These are phyloP conservation scores for Cephus runcator DNA, from an alignment of 2,888 invertebrate species.

Conservation along the genomic window DNA sequence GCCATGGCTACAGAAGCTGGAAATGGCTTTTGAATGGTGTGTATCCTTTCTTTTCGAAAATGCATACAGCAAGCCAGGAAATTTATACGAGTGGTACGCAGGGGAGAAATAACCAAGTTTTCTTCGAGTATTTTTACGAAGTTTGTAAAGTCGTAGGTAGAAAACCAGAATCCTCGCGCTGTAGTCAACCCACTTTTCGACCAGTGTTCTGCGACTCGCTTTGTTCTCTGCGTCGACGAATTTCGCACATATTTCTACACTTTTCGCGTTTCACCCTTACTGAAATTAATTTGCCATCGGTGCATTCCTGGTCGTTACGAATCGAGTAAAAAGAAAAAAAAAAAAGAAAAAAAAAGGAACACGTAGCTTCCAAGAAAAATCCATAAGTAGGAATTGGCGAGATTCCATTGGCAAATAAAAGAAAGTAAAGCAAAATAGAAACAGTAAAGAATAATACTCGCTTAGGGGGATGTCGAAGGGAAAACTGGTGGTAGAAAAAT, in stretches of 20 bases:
- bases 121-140: background rate
- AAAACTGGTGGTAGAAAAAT: background rate
- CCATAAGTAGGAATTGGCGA: background rate
- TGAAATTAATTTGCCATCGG: background rate
- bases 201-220: background rate
- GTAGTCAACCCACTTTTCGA: background rate
- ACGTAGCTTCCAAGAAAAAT: background rate
- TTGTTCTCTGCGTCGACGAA: background rate
- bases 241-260: background rate
- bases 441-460: background rate
- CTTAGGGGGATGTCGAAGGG: background rate
- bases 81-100: background rate
- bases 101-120: background rate
- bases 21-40: background rate
- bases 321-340: background rate
- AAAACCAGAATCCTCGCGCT: background rate
- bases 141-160: background rate
- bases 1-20: background rate
- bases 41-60: background rate
- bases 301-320: background rate
- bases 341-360: background rate
- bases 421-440: background rate
- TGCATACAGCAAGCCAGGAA: background rate
- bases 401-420: background rate
- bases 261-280: background rate